Conservation (phyloP, 1,140 invertebrate genomes). For the Plutomurus gul region DNA sequence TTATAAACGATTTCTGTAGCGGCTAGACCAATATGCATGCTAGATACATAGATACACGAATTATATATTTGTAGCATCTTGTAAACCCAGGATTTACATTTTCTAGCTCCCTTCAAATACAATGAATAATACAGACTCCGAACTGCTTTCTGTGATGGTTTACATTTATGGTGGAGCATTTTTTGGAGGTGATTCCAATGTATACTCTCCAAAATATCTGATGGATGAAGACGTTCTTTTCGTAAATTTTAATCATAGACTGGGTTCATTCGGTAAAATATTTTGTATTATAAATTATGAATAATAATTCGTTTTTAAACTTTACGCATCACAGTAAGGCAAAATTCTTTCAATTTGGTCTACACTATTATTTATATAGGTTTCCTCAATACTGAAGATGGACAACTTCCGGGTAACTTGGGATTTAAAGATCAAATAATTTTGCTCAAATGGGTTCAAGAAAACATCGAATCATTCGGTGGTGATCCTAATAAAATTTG, state of each 20-base stretch:
- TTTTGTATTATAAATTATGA: not conserved
- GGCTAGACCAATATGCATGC: too few relatives aligned
- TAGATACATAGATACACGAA: too few relatives aligned
- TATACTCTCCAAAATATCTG: constrained; percentile 1
- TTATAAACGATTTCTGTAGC: too few relatives aligned
- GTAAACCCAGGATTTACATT: too few relatives aligned
- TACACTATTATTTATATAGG: constrained; percentile 55
- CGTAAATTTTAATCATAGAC: constrained; percentile 12
- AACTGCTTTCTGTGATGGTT: constrained; percentile 59
- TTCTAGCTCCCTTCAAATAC: not conserved
- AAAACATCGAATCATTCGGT: constrained; percentile 56
- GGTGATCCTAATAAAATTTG: constrained; percentile 38
- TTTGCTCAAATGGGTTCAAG: constrained; percentile 60
- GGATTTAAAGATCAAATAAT: constrained; percentile 65
- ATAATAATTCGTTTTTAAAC: too few relatives aligned
- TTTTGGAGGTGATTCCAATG: constrained; percentile 59
- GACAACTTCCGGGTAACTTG: constrained; percentile 64
- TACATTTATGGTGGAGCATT: constrained; percentile 67
- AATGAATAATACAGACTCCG: not conserved
- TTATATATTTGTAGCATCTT: too few relatives aligned
- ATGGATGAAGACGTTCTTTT: constrained; percentile 37
- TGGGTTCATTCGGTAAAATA: constrained; percentile 29
- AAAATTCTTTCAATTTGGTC: too few relatives aligned
- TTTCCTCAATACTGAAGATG: constrained; percentile 61
- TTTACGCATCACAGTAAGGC: too few relatives aligned